Conservation (phyloP, 2,888 invertebrate species). For the Dusona sp. region DNA sequence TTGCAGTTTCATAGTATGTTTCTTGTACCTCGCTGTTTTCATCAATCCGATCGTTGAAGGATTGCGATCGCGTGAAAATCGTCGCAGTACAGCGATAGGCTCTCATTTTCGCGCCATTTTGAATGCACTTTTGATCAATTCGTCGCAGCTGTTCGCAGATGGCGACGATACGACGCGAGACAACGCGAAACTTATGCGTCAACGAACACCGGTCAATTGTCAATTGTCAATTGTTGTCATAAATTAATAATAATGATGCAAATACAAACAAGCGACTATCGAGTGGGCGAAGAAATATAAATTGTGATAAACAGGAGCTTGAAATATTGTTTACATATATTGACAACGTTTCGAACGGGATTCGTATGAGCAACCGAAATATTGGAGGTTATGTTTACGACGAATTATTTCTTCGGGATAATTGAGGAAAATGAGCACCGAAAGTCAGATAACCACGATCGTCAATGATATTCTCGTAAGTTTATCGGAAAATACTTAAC, state of each 20-base stretch:
- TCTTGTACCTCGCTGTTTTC: too few relatives aligned
- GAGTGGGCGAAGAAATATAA: neutral
- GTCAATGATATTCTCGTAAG: constrained; percentile 89
- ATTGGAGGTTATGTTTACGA: constrained; percentile 19
- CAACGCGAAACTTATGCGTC: too few relatives aligned
- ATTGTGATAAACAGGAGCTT: neutral
- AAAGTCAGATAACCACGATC: constrained; percentile 88
- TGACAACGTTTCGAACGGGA: neutral
- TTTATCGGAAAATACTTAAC: constrained; percentile 63
- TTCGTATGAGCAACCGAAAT: neutral
- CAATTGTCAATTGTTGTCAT: neutral
- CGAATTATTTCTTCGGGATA: neutral
- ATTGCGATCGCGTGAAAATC: too few relatives aligned
- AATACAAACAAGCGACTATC: neutral
- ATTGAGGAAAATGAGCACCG: constrained; percentile 85
- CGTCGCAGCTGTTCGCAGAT: too few relatives aligned
- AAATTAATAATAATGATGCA: neutral
- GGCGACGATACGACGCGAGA: too few relatives aligned
- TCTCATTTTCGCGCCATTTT: too few relatives aligned
- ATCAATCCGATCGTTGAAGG: too few relatives aligned
- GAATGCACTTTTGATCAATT: too few relatives aligned
- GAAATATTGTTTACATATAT: neutral
- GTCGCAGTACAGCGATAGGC: too few relatives aligned
- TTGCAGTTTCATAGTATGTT: too few relatives aligned
- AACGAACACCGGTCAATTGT: too few relatives aligned